phyloP scores from a whole-genome alignment of 2,113 vertebrate genomes.

The Cygnus atratus region DNA sequence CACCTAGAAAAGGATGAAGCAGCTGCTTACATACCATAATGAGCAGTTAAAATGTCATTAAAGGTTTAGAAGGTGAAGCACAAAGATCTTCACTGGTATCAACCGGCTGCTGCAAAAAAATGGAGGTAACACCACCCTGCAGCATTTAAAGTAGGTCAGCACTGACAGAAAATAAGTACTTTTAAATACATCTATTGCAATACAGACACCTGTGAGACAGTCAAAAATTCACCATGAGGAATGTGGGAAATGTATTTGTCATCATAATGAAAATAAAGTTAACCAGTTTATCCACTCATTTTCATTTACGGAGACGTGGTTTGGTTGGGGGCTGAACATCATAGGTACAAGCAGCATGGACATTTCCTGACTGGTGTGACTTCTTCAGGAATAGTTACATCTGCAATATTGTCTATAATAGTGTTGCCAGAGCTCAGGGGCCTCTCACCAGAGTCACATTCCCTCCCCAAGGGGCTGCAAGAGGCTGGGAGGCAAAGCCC shows the following conservation, averaged over 20 bases:
- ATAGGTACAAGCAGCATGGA: rapidly evolving
- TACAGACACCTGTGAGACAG: background rate
- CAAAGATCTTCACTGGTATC: constrained; percentile 28
- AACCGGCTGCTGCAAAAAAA: background rate
- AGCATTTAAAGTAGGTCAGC: constrained; percentile 27
- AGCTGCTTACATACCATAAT: background rate
- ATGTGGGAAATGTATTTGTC: background rate
- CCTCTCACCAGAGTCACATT: background rate
- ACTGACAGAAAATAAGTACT: background rate
- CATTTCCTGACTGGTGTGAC: background rate
- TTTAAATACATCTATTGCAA: background rate
- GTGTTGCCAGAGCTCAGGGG: too few relatives aligned
- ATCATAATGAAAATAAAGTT: background rate
- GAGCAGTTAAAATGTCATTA: constrained; percentile 40
- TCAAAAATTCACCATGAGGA: background rate
- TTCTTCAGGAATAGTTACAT: rapidly evolving
- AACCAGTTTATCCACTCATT: background rate
- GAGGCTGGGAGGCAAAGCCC: background rate
- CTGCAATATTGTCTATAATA: too few relatives aligned
- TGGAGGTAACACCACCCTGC: background rate
- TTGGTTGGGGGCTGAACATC: background rate
- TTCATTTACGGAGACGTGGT: background rate
- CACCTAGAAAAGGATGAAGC: constrained; percentile 21
- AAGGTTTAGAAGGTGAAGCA: constrained; percentile 23
- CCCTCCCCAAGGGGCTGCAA: background rate